These are phyloP conservation scores for Rhamnusium bicolor DNA, from an alignment of 2,888 invertebrate species.

Conservation along the genomic window DNA sequence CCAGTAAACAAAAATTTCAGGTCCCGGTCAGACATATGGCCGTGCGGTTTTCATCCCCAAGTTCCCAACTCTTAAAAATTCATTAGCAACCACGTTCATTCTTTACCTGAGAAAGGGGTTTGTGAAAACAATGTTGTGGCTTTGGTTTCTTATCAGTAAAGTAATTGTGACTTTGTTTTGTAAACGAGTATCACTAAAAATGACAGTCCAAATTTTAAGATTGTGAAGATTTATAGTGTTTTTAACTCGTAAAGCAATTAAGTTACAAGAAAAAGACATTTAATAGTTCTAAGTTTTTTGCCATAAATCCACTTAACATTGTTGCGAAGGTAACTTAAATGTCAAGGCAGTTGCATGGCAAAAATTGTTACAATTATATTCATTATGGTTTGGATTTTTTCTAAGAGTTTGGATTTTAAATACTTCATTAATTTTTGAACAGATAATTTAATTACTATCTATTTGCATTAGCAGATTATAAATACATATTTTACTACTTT, in stretches of 20 bases:
- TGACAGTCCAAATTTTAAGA: not conserved
- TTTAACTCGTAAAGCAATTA: not conserved
- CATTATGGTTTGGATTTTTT: not conserved
- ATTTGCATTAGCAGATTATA: no score
- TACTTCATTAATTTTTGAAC: not conserved
- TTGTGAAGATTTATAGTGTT: not conserved
- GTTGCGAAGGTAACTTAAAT: not conserved
- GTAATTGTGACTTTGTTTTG: constrained; percentile 2
- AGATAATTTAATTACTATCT: not conserved
- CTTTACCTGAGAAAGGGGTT: not conserved
- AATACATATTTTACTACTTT: no score
- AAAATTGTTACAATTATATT: not conserved
- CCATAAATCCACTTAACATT: not conserved
- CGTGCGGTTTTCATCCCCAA: no score
- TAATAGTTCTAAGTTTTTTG: not conserved
- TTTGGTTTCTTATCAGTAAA: not conserved
- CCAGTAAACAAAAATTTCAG: no score
- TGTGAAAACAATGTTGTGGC: not conserved
- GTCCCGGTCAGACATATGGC: no score
- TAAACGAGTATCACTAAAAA: not conserved
- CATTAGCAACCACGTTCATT: not conserved
- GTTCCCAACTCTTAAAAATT: no score
- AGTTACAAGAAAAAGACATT: not conserved
- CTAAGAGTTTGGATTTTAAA: not conserved
- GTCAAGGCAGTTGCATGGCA: not conserved